Evolutionary conservation across 2,113 vertebrate genomes (phyloP).

Genomic region (Orycteropus afer): DNA sequence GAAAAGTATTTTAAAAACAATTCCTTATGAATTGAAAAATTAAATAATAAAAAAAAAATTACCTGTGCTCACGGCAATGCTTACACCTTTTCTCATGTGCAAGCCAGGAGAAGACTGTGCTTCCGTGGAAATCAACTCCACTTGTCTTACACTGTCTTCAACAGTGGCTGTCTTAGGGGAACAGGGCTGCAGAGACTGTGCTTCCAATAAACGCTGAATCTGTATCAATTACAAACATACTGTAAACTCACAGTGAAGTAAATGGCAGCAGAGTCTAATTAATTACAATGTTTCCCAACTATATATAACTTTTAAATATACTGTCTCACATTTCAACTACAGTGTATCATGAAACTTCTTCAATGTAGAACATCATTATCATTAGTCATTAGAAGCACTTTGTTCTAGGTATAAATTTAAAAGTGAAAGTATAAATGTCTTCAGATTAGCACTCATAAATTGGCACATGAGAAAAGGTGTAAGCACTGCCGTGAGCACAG

Average conservation of each 20-base stretch:
- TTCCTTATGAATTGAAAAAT: constrained; percentile 24
- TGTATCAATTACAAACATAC: constrained; percentile 75
- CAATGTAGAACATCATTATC: background rate
- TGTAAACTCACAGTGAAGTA: constrained; percentile 2
- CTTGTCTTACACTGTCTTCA: constrained; percentile 18
- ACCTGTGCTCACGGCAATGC: constrained; percentile 97
- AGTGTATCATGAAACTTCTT: constrained; percentile 31
- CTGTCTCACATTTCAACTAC: constrained; percentile 48
- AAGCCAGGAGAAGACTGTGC: constrained; percentile 72
- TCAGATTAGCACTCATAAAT: constrained; percentile 43
- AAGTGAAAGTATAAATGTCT: constrained; percentile 35
- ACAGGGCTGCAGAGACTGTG: constrained; percentile 84
- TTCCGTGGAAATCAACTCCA: constrained; percentile 84
- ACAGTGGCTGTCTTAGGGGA: constrained; percentile 60
- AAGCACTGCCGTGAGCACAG: constrained; percentile 96
- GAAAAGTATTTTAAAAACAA: constrained; percentile 12
- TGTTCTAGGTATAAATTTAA: constrained; percentile 17
- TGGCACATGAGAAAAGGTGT: constrained; percentile 82
- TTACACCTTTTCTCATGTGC: constrained; percentile 86
- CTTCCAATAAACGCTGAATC: constrained; percentile 95
- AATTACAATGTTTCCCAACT: constrained; percentile 20
- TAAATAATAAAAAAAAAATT: no score
- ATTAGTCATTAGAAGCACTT: constrained; percentile 35
- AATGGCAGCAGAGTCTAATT: constrained; percentile 37
- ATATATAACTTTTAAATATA: constrained; percentile 44